Conservation (phyloP, 2,797 vertebrate species). For the Clarias pachynema region DNA sequence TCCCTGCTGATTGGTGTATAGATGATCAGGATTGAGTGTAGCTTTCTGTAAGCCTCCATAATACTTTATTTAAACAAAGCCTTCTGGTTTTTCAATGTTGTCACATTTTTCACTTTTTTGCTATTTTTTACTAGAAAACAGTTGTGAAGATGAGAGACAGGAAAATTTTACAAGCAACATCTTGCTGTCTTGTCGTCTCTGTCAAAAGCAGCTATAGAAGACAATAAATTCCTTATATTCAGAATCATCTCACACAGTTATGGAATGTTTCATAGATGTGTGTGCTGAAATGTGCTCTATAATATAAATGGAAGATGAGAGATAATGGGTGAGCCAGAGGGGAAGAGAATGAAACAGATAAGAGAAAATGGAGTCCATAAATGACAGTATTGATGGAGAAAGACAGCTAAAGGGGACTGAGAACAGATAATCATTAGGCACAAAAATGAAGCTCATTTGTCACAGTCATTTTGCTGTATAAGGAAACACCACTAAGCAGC, state of each 20-base stretch:
- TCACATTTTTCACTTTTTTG: neutral
- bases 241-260: neutral
- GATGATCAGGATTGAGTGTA: neutral
- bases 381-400: conserved; percentile 7
- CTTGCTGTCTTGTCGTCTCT: neutral
- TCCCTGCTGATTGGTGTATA: too few species aligned
- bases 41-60: neutral
- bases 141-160: neutral
- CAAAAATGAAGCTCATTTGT: conserved; percentile 24
- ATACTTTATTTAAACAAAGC: conserved; percentile 3
- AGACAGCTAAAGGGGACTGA: conserved; percentile 15
- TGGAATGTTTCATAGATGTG: neutral
- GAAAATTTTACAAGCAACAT: neutral
- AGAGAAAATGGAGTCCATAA: conserved; percentile 21
- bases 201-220: neutral
- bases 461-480: conserved; percentile 5
- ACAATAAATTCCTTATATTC: neutral
- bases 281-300: conserved; percentile 26
- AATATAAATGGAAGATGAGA: conserved; percentile 22
- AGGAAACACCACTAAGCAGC: neutral
- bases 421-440: conserved; percentile 38
- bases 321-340: conserved; percentile 12
- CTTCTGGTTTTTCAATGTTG: neutral
- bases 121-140: neutral
- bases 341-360: conserved; percentile 19